A percentile compares a stretch with the other conserved stretches of the same genome.
Evolutionary conservation across 2,797 vertebrate species (phyloP).

Genomic region (Myotis vivesi): DNA sequence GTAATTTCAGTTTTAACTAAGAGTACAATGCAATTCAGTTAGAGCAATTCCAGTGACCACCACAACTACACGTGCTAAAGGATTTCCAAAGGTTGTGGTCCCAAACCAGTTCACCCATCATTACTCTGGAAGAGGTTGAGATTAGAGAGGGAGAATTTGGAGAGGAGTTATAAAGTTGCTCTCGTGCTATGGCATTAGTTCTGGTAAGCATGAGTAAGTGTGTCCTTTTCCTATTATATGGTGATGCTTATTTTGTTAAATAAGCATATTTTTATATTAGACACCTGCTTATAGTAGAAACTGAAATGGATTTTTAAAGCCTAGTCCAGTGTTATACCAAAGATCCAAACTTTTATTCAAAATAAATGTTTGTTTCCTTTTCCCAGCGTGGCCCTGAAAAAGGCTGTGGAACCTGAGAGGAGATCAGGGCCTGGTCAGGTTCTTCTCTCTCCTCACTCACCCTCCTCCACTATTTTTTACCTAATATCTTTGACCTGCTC

Average conservation of each 20-base stretch:
- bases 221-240: not conserved
- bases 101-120: not conserved
- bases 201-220: not conserved
- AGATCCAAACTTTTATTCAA: not conserved
- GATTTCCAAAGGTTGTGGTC: not conserved
- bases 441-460: not conserved
- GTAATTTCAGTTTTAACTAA: not conserved
- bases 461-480: not conserved
- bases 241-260: not conserved
- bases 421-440: not conserved
- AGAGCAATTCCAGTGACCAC: not conserved
- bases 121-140: not conserved
- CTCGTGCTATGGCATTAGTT: not conserved
- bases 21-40: not conserved
- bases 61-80: not conserved
- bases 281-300: not conserved
- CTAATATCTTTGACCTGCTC: not conserved
- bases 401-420: too few relatives aligned
- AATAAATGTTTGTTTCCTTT: not conserved
- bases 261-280: not conserved
- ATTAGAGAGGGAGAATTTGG: not conserved
- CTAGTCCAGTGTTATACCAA: not conserved
- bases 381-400: not conserved
- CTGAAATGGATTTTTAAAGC: not conserved
- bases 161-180: not conserved